These are phyloP conservation scores for Corydoras sp. DNA, from an alignment of 2,113 vertebrate species.

Conservation along the genomic window DNA sequence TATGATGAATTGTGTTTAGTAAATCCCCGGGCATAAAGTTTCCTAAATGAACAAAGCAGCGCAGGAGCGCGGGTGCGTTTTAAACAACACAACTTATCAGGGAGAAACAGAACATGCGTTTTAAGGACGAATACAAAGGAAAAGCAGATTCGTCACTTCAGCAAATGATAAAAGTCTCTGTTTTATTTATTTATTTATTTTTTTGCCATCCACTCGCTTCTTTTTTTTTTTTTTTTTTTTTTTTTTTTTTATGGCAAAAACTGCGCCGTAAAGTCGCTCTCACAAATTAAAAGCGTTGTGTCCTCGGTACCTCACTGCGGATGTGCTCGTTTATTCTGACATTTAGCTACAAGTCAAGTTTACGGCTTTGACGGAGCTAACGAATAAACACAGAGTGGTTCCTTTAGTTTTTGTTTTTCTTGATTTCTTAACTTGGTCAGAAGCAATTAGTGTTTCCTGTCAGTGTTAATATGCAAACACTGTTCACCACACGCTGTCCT, in stretches of 20 bases:
- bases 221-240: slow-evolving; percentile 45
- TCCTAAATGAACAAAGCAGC: slow-evolving; percentile 65
- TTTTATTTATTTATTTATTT: slow-evolving; percentile 39
- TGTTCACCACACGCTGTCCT: too few relatives aligned
- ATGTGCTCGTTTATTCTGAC: slow-evolving; percentile 60
- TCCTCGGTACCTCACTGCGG: slow-evolving; percentile 58
- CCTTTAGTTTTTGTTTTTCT: too few relatives aligned
- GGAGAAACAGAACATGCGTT: slow-evolving; percentile 74
- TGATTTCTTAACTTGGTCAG: too few relatives aligned
- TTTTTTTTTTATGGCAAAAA: not conserved
- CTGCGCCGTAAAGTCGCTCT: slow-evolving; percentile 61
- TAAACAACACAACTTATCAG: slow-evolving; percentile 75
- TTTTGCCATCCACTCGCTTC: slow-evolving; percentile 64
- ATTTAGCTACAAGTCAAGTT: slow-evolving; percentile 54
- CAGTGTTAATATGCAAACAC: too few relatives aligned
- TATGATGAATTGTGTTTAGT: slow-evolving; percentile 75
- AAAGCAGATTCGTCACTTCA: slow-evolving; percentile 63
- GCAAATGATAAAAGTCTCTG: slow-evolving; percentile 69
- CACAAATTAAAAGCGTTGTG: slow-evolving; percentile 70
- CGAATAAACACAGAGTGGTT: too few relatives aligned
- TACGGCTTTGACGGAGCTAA: slow-evolving; percentile 1
- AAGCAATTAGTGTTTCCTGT: too few relatives aligned
- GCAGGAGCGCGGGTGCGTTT: slow-evolving; percentile 62
- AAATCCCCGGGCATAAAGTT: slow-evolving; percentile 74
- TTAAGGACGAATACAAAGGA: slow-evolving; percentile 69